Conservation (phyloP, 2,888 invertebrate genomes). For the Eristalis tenax region DNA sequence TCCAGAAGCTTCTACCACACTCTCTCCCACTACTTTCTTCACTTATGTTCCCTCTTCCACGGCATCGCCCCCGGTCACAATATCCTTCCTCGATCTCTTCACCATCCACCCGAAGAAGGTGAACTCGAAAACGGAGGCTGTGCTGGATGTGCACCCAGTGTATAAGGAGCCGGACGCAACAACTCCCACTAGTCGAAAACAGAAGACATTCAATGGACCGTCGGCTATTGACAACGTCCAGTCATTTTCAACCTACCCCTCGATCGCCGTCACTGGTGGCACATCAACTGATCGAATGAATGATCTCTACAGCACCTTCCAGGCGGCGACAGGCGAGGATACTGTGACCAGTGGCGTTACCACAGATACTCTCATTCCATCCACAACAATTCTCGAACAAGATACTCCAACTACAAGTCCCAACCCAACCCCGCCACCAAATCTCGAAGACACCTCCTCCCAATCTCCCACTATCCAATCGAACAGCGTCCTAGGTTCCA, state of each 20-base stretch:
- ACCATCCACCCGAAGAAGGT: constrained; percentile 73
- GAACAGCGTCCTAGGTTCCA: constrained; percentile 68
- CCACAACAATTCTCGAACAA: constrained; percentile 42
- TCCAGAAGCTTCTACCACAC: constrained; percentile 55
- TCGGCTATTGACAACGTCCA: constrained; percentile 18
- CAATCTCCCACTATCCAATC: constrained; percentile 63
- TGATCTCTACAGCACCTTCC: constrained; percentile 27
- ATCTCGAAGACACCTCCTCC: constrained; percentile 45
- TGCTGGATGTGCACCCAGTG: constrained; percentile 68
- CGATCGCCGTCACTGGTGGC: constrained; percentile 44
- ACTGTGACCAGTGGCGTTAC: constrained; percentile 58
- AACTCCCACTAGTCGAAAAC: constrained; percentile 29
- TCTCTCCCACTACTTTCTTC: constrained; percentile 41
- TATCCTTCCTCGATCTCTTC: constrained; percentile 73
- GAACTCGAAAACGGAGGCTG: constrained; percentile 56
- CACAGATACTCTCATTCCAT: constrained; percentile 38
- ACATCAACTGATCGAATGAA: constrained; percentile 48
- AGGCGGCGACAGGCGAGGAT: not conserved
- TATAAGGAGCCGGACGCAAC: constrained; percentile 68
- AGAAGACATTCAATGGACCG: constrained; percentile 9
- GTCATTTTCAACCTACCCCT: constrained; percentile 55
- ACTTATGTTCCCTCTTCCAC: constrained; percentile 54
- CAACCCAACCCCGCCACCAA: not conserved
- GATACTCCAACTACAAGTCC: constrained; percentile 11
- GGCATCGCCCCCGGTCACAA: constrained; percentile 68